Percentiles rank a stretch among this genome's conserved stretches.
phyloP scores from a whole-genome alignment of 2,113 vertebrate species.

The Pluvianellus socialis region DNA sequence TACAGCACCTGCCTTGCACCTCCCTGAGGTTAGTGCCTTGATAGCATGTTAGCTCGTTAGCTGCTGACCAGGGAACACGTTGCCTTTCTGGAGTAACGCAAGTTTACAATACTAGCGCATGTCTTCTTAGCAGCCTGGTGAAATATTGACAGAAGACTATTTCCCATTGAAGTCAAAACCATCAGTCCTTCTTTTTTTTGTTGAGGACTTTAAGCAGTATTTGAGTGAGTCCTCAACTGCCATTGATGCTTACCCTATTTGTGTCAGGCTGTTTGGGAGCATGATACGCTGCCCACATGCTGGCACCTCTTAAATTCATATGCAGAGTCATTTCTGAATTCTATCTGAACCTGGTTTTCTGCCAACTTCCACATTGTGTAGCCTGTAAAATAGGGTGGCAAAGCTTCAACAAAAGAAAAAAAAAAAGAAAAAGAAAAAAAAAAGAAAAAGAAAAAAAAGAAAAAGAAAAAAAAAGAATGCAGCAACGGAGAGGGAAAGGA shows the following conservation, averaged over 20 bases:
- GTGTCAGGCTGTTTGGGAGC: not conserved
- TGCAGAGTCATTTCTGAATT: not conserved
- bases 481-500: not conserved
- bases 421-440: not conserved
- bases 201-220: not conserved
- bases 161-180: not conserved
- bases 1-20: not conserved
- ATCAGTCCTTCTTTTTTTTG: not conserved
- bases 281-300: rapidly evolving
- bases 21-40: not conserved
- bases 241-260: not conserved
- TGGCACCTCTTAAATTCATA: not conserved
- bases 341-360: not conserved
- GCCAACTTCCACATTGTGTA: not conserved
- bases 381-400: not conserved
- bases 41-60: not conserved
- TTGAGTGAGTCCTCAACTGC: not conserved
- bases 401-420: not conserved
- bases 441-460: too few relatives aligned
- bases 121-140: not conserved
- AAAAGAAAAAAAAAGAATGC: not conserved
- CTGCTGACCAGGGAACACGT: not conserved
- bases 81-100: not conserved
- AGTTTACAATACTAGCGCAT: not conserved
- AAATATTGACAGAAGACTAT: not conserved